phyloP scores from a whole-genome alignment of 2,888 invertebrate genomes.

The Hemithea aestivaria region DNA sequence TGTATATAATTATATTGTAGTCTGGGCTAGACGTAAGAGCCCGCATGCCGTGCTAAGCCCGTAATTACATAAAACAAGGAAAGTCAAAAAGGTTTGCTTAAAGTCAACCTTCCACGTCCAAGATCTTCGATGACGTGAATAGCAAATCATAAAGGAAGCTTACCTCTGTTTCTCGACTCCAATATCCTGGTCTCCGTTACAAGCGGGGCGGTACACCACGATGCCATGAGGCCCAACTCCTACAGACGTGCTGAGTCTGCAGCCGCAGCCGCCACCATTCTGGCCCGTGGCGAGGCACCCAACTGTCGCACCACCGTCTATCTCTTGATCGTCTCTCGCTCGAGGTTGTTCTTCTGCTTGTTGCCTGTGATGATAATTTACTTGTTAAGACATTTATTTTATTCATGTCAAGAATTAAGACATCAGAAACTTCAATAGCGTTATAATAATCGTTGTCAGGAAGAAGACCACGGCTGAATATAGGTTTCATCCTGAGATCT shows the following conservation, averaged over 20 bases:
- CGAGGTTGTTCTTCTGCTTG: conserved; percentile 77
- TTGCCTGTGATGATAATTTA: conserved; percentile 49
- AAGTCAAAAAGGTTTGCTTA: too few species aligned
- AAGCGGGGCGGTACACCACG: conserved; percentile 80
- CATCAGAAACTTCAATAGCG: too few species aligned
- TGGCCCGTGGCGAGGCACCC: conserved; percentile 68
- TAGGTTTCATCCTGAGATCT: too few species aligned
- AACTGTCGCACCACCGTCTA: conserved; percentile 68
- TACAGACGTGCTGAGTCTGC: conserved; percentile 75
- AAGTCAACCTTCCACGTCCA: too few species aligned
- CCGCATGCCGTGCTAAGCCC: too few species aligned
- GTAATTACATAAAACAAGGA: too few species aligned
- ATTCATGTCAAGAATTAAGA: too few species aligned
- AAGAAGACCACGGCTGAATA: too few species aligned
- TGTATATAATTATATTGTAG: too few species aligned
- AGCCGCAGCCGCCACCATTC: conserved; percentile 66
- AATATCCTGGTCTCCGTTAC: conserved; percentile 78
- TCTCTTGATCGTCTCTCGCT: conserved; percentile 64
- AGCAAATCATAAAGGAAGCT: conserved; percentile 11
- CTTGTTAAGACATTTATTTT: too few species aligned
- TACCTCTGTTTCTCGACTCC: conserved; percentile 82
- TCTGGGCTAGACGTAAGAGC: too few species aligned
- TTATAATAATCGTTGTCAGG: too few species aligned
- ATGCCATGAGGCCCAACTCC: conserved; percentile 93
- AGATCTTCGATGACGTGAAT: background rate